These are phyloP conservation scores for Eurosta solidaginis DNA, from an alignment of 1,140 invertebrate genomes.

Conservation along the genomic window DNA sequence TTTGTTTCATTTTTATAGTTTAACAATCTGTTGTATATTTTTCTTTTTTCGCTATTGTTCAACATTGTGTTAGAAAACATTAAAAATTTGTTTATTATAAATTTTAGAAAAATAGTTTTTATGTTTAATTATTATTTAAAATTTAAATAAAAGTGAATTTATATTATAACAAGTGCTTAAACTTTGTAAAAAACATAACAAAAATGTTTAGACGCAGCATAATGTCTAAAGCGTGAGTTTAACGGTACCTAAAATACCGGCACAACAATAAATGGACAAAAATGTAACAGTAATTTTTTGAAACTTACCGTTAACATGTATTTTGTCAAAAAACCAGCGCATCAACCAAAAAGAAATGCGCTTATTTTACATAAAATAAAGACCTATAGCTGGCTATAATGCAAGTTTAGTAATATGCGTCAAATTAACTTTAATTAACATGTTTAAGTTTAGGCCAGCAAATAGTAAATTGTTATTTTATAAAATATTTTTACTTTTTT, in stretches of 20 bases:
- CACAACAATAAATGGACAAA: constrained; percentile 20
- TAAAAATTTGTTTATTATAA: not conserved
- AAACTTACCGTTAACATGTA: not conserved
- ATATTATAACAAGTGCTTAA: constrained; percentile 21
- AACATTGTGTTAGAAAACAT: constrained; percentile 4
- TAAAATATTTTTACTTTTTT: not conserved
- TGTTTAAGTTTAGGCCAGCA: too few species aligned
- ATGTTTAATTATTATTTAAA: not conserved
- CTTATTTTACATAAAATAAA: not conserved
- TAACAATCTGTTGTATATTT: not conserved
- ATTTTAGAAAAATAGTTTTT: not conserved
- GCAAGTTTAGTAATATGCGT: too few species aligned
- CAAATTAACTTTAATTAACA: too few species aligned
- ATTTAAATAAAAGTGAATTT: constrained; percentile 2
- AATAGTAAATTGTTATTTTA: too few species aligned
- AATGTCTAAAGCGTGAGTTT: not conserved
- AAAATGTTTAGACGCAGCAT: not conserved
- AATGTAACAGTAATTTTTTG: not conserved
- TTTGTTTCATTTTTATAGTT: not conserved
- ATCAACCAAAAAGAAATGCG: too few species aligned
- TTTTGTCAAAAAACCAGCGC: not conserved
- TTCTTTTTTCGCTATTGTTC: constrained; percentile 7
- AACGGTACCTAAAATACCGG: constrained; percentile 16
- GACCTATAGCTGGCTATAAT: too few species aligned
- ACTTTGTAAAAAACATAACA: constrained; percentile 10